These are phyloP conservation scores for Littorina saxatilis DNA, from an alignment of 1,140 invertebrate species.

Conservation along the genomic window DNA sequence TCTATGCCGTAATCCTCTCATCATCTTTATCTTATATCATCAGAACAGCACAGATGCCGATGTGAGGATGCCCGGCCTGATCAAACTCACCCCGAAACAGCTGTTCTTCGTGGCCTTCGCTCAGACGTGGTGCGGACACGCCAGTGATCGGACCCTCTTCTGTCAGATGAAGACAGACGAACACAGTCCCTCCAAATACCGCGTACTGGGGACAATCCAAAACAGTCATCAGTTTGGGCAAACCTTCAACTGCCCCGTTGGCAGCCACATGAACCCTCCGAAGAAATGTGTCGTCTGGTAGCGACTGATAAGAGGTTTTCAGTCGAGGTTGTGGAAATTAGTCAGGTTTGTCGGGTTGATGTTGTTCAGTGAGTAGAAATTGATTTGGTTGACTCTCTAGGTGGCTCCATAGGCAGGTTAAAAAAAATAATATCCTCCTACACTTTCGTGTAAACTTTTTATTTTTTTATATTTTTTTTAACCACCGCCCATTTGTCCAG, in stretches of 20 bases:
- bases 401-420: too few species aligned
- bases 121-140: not conserved
- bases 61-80: not conserved
- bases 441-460: too few species aligned
- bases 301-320: too few species aligned
- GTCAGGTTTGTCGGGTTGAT: too few species aligned
- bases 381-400: too few species aligned
- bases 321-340: too few species aligned
- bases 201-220: not conserved
- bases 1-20: too few species aligned
- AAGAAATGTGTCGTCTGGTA: not conserved
- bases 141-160: not conserved
- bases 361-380: too few species aligned
- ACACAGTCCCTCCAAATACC: not conserved
- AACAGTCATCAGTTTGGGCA: not conserved
- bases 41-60: not conserved
- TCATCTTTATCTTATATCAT: too few species aligned
- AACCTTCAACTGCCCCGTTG: not conserved
- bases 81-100: not conserved
- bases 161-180: not conserved
- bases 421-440: too few species aligned
- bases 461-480: too few species aligned
- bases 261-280: not conserved
- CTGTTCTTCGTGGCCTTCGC: conserved; percentile 9
- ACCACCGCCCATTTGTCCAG: too few species aligned